These are phyloP conservation scores for Limnothrissa miodon DNA, from an alignment of 2,113 vertebrate species.

Conservation along the genomic window DNA sequence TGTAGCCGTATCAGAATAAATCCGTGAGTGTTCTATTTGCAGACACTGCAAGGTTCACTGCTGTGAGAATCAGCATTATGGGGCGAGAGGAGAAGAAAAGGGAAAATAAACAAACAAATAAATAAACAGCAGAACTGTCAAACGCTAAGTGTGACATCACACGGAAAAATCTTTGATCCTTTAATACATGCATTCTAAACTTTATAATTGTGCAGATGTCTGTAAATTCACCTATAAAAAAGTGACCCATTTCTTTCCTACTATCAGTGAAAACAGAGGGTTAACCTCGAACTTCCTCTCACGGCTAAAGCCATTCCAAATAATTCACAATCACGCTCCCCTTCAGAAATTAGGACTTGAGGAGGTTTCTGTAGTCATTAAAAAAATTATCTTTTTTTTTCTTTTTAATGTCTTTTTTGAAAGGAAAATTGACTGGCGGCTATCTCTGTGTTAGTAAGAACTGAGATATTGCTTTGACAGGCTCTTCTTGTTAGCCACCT, in stretches of 20 bases:
- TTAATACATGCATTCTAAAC: not conserved
- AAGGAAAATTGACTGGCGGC: not conserved
- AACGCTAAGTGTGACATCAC: not conserved
- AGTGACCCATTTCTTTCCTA: not conserved
- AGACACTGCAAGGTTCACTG: conserved; percentile 35
- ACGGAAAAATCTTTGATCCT: not conserved
- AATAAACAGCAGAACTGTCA: not conserved
- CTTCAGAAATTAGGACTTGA: not conserved
- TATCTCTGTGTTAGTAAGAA: not conserved
- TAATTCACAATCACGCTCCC: not conserved
- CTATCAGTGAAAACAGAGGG: not conserved
- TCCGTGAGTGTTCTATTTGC: conserved; percentile 39
- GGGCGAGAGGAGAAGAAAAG: not conserved
- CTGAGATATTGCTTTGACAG: not conserved
- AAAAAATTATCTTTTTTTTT: not conserved
- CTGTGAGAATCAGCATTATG: conserved; percentile 11
- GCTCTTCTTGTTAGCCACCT: not conserved
- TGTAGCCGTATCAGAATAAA: conserved; percentile 44
- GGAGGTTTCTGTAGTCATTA: not conserved
- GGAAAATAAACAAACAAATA: not conserved
- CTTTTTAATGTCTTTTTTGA: not conserved
- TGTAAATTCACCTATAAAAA: not conserved
- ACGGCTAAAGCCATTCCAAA: not conserved
- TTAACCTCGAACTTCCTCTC: not conserved
- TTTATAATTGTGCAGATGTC: not conserved